These are phyloP conservation scores for Caenorhabditis sp. DNA, from an alignment of 2,888 invertebrate genomes.

Conservation along the genomic window DNA sequence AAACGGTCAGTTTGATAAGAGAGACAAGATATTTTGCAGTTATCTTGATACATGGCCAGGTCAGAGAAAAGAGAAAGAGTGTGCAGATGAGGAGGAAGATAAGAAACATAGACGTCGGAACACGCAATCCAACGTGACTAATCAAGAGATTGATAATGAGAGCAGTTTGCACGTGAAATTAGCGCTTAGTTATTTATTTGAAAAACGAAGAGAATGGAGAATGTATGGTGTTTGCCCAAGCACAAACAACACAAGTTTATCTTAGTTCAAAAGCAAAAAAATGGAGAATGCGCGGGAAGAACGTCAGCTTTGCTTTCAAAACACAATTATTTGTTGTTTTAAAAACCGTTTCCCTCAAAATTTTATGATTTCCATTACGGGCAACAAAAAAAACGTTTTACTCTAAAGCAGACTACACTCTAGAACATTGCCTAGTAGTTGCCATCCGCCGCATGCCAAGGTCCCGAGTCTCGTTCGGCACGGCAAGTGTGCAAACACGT, in stretches of 20 bases:
- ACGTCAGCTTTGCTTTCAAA: too few species aligned
- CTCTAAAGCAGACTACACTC: not conserved
- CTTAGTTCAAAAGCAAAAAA: not conserved
- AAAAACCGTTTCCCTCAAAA: too few species aligned
- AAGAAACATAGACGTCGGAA: not conserved
- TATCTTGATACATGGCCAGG: constrained; percentile 38
- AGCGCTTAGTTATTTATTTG: not conserved
- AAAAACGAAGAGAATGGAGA: not conserved
- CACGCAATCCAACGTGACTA: constrained; percentile 1
- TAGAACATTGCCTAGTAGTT: not conserved
- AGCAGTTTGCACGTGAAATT: not conserved
- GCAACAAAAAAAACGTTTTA: too few species aligned
- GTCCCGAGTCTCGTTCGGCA: constrained; percentile 8
- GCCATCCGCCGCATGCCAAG: not conserved
- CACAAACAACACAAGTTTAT: not conserved
- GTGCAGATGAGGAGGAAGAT: not conserved
- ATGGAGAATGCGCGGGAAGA: not conserved
- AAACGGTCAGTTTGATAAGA: constrained; percentile 56
- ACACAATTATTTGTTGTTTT: too few species aligned
- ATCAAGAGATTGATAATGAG: not conserved
- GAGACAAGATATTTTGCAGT: constrained; percentile 39
- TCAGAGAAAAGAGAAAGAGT: not conserved
- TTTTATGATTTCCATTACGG: too few species aligned
- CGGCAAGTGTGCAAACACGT: constrained; percentile 3
- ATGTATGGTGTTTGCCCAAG: not conserved